A percentile compares a stretch with the other conserved stretches of the same genome.
Conservation (phyloP, 2,797 vertebrate genomes). For the Microhierax caerulescens region DNA sequence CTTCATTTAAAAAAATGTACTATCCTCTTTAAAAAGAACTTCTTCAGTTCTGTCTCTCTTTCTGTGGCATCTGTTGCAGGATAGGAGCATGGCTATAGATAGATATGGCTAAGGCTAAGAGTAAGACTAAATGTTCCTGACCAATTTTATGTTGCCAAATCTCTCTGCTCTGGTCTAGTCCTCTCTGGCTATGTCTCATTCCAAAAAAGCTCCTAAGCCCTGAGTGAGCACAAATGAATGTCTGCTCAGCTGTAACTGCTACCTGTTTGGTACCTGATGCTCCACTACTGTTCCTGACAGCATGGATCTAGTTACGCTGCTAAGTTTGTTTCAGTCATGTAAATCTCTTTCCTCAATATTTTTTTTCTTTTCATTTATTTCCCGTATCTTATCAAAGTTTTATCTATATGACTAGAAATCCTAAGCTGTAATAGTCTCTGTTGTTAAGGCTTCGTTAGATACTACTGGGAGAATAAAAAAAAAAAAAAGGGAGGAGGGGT, state of each 20-base stretch:
- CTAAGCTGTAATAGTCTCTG: not conserved
- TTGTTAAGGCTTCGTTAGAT: not conserved
- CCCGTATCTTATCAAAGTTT: not conserved
- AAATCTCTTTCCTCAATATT: not conserved
- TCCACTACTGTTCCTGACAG: not conserved
- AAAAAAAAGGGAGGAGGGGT: rapidly evolving
- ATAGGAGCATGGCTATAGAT: not conserved
- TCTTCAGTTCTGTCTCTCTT: not conserved
- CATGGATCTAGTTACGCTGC: not conserved
- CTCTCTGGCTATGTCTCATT: not conserved
- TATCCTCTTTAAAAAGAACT: not conserved
- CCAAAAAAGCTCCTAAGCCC: not conserved
- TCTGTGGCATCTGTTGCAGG: not conserved
- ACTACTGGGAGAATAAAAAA: not conserved
- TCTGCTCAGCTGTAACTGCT: not conserved
- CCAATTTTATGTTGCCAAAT: not conserved
- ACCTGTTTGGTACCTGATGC: not conserved
- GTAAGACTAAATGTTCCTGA: not conserved
- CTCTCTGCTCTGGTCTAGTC: not conserved
- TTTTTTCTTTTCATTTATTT: not conserved
- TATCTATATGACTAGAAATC: not conserved
- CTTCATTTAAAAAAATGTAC: not conserved
- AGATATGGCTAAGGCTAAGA: not conserved
- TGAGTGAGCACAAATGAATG: not conserved
- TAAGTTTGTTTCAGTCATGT: not conserved